phyloP scores from a whole-genome alignment of 1,140 invertebrate species.

The Papilio polyxenes region DNA sequence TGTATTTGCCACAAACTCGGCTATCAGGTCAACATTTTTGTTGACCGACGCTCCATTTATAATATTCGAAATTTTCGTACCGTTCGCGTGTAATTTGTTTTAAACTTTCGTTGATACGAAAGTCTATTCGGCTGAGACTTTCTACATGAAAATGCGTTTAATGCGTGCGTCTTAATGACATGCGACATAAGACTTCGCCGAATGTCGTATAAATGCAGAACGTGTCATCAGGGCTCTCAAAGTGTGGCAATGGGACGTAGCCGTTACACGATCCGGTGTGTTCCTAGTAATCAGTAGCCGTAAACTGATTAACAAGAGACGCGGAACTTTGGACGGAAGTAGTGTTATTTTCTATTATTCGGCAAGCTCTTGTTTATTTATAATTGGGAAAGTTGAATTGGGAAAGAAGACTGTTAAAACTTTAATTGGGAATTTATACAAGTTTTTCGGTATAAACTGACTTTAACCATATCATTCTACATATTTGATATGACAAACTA shows the following conservation, averaged over 20 bases:
- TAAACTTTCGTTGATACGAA: conserved; percentile 37
- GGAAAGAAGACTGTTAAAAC: too few relatives aligned
- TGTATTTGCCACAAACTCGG: conserved; percentile 8
- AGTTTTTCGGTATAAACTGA: background rate
- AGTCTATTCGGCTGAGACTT: conserved; percentile 29
- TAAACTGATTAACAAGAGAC: conserved; percentile 13
- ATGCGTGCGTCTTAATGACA: conserved; percentile 38
- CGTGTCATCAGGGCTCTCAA: conserved; percentile 28
- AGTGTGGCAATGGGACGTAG: conserved; percentile 29
- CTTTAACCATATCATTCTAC: background rate
- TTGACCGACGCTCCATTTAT: conserved; percentile 15
- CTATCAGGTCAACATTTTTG: conserved; percentile 20
- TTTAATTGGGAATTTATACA: background rate
- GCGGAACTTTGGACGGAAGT: background rate
- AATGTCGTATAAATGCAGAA: conserved; percentile 28
- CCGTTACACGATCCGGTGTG: conserved; percentile 14
- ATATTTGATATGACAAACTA: background rate
- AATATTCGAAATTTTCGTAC: conserved; percentile 22
- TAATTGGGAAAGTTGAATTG: conserved; percentile 5
- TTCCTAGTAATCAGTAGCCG: conserved; percentile 31
- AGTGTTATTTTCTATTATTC: background rate
- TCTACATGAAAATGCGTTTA: conserved; percentile 35
- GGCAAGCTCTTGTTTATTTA: background rate
- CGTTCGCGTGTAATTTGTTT: conserved; percentile 21
- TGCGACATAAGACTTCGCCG: conserved; percentile 29